Evolutionary conservation across 1,140 invertebrate genomes (phyloP).

Genomic region (Andrena cerasifolii): DNA sequence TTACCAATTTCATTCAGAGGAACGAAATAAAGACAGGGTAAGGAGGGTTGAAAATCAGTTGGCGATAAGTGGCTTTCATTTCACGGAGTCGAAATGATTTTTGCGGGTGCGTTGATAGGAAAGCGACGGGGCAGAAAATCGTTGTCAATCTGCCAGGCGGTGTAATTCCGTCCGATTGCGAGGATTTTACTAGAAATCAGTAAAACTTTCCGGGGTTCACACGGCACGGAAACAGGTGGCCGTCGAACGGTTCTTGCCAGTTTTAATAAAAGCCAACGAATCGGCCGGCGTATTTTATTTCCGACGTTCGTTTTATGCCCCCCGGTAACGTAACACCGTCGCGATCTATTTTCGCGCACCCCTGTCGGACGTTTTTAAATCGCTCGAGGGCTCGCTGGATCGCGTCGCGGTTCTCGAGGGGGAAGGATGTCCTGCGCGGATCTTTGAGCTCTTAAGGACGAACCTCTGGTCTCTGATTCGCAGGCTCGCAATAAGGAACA

Average conservation of each 20-base stretch:
- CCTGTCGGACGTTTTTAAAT: conserved; percentile 62
- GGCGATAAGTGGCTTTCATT: too few relatives aligned
- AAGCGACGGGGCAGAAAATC: not conserved
- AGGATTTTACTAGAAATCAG: conserved; percentile 33
- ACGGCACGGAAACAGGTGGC: conserved; percentile 53
- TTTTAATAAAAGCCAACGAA: conserved; percentile 62
- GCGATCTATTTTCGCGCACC: conserved; percentile 60
- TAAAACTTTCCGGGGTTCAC: conserved; percentile 17
- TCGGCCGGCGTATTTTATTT: conserved; percentile 64
- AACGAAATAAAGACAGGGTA: too few relatives aligned
- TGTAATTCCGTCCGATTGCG: conserved; percentile 1
- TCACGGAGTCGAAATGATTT: not conserved
- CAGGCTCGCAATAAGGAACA: conserved; percentile 94
- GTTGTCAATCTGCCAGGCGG: conserved; percentile 38
- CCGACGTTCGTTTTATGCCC: conserved; percentile 55
- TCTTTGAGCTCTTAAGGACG: not conserved
- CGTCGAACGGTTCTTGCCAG: conserved; percentile 36
- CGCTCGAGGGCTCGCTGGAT: conserved; percentile 15
- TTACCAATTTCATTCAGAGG: too few relatives aligned
- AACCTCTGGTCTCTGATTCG: conserved; percentile 5
- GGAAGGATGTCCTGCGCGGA: not conserved
- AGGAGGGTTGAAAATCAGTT: too few relatives aligned
- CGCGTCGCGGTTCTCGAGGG: not conserved
- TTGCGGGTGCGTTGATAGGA: not conserved
- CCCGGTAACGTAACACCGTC: conserved; percentile 61